Percentiles rank a stretch among this genome's conserved stretches.
phyloP scores from a whole-genome alignment of 2,797 vertebrate species.

The Carduelis carduelis region DNA sequence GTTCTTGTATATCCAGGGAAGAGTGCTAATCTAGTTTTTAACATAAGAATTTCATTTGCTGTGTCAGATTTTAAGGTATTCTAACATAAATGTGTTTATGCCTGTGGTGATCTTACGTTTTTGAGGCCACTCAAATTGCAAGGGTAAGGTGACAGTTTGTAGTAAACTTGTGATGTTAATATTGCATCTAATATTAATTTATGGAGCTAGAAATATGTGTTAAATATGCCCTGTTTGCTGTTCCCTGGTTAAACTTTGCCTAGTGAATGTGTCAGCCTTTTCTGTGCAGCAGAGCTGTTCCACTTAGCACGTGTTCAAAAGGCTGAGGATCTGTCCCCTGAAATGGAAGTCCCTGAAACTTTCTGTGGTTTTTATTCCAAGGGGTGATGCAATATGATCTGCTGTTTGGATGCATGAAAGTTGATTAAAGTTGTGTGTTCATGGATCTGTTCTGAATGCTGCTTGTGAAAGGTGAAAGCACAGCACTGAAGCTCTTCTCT shows the following conservation, averaged over 20 bases:
- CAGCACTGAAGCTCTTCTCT: not conserved
- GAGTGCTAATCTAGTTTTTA: not conserved
- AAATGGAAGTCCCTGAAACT: not conserved
- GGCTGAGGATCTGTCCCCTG: not conserved
- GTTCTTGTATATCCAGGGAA: not conserved
- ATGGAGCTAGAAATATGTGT: not conserved
- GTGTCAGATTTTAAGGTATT: not conserved
- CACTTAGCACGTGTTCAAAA: not conserved
- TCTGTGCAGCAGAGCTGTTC: not conserved
- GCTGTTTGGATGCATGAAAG: not conserved
- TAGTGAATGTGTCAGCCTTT: not conserved
- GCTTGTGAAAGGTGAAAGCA: not conserved
- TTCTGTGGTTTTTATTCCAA: not conserved
- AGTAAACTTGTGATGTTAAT: not conserved
- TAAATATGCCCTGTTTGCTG: not conserved
- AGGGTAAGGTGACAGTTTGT: not conserved
- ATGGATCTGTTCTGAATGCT: not conserved
- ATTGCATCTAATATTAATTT: not conserved
- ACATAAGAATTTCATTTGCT: not conserved
- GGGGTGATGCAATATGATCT: not conserved
- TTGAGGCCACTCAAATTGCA: not conserved
- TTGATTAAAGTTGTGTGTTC: not conserved
- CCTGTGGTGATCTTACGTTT: not conserved
- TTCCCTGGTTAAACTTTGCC: not conserved
- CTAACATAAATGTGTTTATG: not conserved